Percentiles rank a stretch among this genome's conserved stretches.
These are phyloP conservation scores for Abramis brama DNA, from an alignment of 2,113 vertebrate species.

Conservation along the genomic window DNA sequence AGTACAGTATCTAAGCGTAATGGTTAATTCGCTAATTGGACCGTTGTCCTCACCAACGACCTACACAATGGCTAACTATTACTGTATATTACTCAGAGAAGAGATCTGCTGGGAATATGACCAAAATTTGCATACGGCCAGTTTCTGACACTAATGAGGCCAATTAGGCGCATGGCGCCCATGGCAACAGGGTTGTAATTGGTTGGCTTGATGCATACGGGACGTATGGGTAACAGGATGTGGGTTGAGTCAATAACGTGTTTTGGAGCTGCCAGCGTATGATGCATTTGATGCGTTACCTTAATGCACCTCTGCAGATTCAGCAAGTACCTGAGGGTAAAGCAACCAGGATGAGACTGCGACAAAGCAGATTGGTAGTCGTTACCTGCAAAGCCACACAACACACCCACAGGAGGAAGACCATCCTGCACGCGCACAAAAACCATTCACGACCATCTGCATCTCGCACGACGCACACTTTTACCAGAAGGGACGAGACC, in stretches of 20 bases:
- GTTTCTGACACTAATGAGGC: constrained; percentile 74
- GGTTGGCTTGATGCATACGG: constrained; percentile 59
- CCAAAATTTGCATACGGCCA: constrained; percentile 67
- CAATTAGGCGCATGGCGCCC: constrained; percentile 69
- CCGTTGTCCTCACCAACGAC: constrained; percentile 43
- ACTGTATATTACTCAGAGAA: constrained; percentile 50
- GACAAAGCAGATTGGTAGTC: constrained; percentile 40
- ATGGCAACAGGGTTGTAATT: constrained; percentile 76
- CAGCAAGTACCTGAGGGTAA: constrained; percentile 31
- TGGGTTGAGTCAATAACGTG: constrained; percentile 40
- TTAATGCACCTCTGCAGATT: constrained; percentile 26
- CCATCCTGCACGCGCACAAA: not conserved
- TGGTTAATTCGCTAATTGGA: constrained; percentile 59
- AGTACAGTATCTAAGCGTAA: constrained; percentile 45
- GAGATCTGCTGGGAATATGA: constrained; percentile 64
- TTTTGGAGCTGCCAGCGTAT: constrained; percentile 19
- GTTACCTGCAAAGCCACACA: constrained; percentile 48
- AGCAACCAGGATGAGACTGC: constrained; percentile 41
- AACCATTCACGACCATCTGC: constrained; percentile 37
- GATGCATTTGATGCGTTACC: constrained; percentile 25
- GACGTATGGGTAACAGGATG: constrained; percentile 57
- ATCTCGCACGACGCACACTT: constrained; percentile 4
- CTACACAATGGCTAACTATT: constrained; percentile 51
- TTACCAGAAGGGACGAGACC: not conserved
- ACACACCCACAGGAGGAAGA: constrained; percentile 14